Base-by-base conservation (phyloP, 2,797 vertebrate species). In the Danio kyathit region DNA sequence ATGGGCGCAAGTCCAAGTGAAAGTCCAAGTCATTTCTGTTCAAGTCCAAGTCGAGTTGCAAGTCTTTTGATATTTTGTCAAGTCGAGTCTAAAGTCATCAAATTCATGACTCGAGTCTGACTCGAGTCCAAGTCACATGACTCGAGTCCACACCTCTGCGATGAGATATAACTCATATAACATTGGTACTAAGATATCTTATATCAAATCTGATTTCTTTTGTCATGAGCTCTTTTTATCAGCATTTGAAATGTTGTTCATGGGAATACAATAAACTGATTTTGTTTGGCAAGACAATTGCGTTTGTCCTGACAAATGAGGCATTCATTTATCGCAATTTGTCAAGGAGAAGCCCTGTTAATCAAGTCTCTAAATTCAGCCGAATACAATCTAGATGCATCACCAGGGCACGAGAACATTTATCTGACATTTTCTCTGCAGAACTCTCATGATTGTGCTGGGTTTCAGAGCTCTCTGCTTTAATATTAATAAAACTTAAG, bases 401-500 rank as follows among this genome's bases (percentile, higher is more conserved):
- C 63, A 60, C 13, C 43, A 63, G n/a, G 65, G 12, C 54, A 17
- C 52, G 17, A 29, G 5, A 52, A 52, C 74, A 74, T 81, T 83
- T 80, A 71, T 70, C 56, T 83, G 71, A 66, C 51, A 78, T 81
- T 75, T 72, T 76, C 61, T 64, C 40, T 74, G 64, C 76, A 51
- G 73, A 52, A 46, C 14, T 57, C 13, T 43, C 69, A 70, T 73
- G 48, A n/a, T 12, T 61, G 64, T 43, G 49, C 69, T 54, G 56
- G 12, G 44, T 56, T 82, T 21, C 52, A 16, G 17, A 71, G 17
- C 41, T 41, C 64, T 82, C 59, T 57, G 21, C 57, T 85, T 72
- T 74, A 80, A 76, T 80, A 87, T 74, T 87, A 74, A 87, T 82
- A 82, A 48, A 61, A 19, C 75, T 61, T 61, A 65, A 49, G 54